Evolutionary conservation across 2,797 vertebrate species (phyloP).

Genomic region (Chlorospingus flavigularis): DNA sequence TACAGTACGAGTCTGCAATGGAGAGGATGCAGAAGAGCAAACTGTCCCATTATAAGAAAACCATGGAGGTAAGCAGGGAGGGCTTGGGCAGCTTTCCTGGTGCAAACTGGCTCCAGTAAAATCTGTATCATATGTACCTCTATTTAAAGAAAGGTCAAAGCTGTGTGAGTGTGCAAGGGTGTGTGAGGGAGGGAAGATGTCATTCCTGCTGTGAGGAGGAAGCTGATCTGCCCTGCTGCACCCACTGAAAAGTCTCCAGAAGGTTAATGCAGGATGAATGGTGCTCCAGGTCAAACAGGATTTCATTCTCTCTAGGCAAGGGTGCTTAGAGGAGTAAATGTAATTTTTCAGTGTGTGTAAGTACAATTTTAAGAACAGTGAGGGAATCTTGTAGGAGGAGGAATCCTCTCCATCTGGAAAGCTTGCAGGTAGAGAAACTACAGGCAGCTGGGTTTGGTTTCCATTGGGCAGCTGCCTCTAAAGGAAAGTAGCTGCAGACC

Average conservation of each 20-base stretch:
- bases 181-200: not conserved
- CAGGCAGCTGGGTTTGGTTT: not conserved
- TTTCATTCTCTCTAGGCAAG: not conserved
- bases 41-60: slow-evolving; percentile 88
- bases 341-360: not conserved
- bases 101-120: not conserved
- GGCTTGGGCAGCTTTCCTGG: not conserved
- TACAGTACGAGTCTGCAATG: slow-evolving; percentile 87
- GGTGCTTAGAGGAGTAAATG: not conserved
- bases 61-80: slow-evolving; percentile 84
- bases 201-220: not conserved
- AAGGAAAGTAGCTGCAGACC: not conserved
- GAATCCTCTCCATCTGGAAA: not conserved
- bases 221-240: not conserved
- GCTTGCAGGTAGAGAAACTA: not conserved
- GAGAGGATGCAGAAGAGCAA: slow-evolving; percentile 93
- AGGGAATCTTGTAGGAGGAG: not conserved
- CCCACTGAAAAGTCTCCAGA: not conserved
- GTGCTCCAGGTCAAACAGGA: not conserved
- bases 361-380: not conserved
- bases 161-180: not conserved
- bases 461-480: not conserved
- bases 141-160: not conserved
- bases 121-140: not conserved
- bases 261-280: not conserved